phyloP scores from a whole-genome alignment of 2,888 invertebrate species.

The Caenorhabditis auriculariae region DNA sequence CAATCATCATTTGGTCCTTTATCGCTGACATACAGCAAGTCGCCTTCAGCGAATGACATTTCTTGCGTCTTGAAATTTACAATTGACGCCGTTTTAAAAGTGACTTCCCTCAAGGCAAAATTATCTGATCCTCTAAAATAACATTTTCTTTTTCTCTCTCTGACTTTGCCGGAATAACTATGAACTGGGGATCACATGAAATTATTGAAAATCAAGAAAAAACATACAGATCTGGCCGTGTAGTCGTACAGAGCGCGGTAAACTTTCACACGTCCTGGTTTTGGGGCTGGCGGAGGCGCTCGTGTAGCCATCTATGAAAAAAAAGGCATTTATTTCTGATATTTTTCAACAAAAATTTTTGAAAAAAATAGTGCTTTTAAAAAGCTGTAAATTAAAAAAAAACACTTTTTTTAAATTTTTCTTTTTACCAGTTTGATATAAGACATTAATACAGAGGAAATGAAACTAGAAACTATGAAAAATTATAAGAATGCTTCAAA shows the following conservation, averaged over 20 bases:
- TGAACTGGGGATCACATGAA: too few relatives aligned
- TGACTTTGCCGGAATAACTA: background rate
- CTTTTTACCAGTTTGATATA: too few relatives aligned
- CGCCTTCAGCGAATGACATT: conserved; percentile 73
- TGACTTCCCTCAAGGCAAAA: background rate
- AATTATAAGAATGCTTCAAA: too few relatives aligned
- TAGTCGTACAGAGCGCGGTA: conserved; percentile 52
- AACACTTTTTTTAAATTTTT: too few relatives aligned
- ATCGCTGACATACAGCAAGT: conserved; percentile 64
- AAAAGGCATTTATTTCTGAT: too few relatives aligned
- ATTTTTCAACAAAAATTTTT: too few relatives aligned
- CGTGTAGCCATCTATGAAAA: too few relatives aligned
- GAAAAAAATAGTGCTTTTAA: too few relatives aligned
- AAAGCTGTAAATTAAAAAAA: too few relatives aligned
- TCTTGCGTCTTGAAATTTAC: conserved; percentile 65
- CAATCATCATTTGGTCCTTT: conserved; percentile 48
- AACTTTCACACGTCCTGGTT: conserved; percentile 58
- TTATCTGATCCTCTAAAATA: background rate
- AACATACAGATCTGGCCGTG: conserved; percentile 40
- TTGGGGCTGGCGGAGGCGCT: conserved; percentile 51
- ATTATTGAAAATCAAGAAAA: background rate
- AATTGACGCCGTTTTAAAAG: background rate
- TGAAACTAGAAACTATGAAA: too few relatives aligned
- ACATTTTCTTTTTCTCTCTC: background rate
- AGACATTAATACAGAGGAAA: too few relatives aligned